Base-by-base conservation (phyloP, 1,140 invertebrate species). In the Chrysoperla carnea region DNA sequence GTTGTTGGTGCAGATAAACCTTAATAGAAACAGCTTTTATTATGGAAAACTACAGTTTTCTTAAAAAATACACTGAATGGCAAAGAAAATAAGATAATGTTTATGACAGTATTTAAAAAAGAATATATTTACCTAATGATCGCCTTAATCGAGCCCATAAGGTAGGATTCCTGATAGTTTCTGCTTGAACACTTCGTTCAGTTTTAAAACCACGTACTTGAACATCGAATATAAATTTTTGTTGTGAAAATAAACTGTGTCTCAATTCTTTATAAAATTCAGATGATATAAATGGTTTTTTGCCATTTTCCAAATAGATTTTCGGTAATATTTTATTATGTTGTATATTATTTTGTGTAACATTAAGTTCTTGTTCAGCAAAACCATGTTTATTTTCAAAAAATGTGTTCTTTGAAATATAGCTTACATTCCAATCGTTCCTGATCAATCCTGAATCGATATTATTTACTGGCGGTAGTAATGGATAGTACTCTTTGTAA, bases 121-220 rank as follows among this genome's bases (percentile, higher is more conserved):
- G 5, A 23, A 23, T 23, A 23, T 23, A 23, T 23, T 23, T 53
- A 58, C 68, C 65, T 44, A 76, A 62, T 17, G 63, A 64, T 51
- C 68, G 67, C 64, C 69, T 73, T 41, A 77, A 55, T 54, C 75
- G 60, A 42, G 61, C 63, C 36, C 65, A 58, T 46, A 81, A 54
- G 33, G 72, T 68, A 1, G 81, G 78, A 60, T 83, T 84, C 47
- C 80, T 63, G 43, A 74, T 67, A 33, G 72, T 52, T 50, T 85
- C 81, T 1, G 75, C 70, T 47, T 75, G 68, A 7, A 79, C 65
- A 38, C 67, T 73, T 45, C 81, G 61, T 48, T 82, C 73, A 6
- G 83, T 85, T 60, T 85, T 87, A 53, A 88, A 88, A 29, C 67
- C 67, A 44, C 78, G 65, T 9, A 72, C 61, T 59, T 72, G 70